A percentile compares a stretch with the other conserved stretches of the same genome.
These are phyloP conservation scores for Zeugodacus cucurbitae DNA, from an alignment of 1,140 invertebrate genomes.

Conservation along the genomic window DNA sequence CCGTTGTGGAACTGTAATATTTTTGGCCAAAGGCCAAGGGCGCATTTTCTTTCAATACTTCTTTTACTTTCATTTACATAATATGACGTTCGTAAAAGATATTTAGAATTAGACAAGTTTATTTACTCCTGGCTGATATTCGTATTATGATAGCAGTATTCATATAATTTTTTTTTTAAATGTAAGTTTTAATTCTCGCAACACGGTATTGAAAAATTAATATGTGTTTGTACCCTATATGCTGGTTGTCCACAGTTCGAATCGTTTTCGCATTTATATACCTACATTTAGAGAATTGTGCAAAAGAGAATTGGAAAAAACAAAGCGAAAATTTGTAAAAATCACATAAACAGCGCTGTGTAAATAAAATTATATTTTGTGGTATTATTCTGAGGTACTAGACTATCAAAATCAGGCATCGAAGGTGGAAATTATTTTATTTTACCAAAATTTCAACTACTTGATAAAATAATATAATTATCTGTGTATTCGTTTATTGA, in stretches of 20 bases:
- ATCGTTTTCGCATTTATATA: not conserved
- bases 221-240: not conserved
- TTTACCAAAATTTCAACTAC: too few species aligned
- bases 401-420: not conserved
- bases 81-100: not conserved
- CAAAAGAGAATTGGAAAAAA: not conserved
- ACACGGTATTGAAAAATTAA: not conserved
- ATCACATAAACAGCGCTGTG: not conserved
- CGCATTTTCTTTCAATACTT: conserved; percentile 1
- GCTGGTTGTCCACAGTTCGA: not conserved
- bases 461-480: not conserved
- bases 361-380: not conserved
- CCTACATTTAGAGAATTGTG: not conserved
- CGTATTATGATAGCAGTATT: not conserved
- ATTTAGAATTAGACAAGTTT: not conserved
- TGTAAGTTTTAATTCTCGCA: not conserved
- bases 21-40: conserved; percentile 16
- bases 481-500: not conserved
- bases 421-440: not conserved
- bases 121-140: not conserved
- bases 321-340: not conserved
- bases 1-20: not conserved
- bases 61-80: not conserved
- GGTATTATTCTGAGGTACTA: not conserved
- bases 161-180: not conserved